Evolutionary conservation across 1,140 invertebrate species (phyloP).

Genomic region (Drosophila murphyi): DNA sequence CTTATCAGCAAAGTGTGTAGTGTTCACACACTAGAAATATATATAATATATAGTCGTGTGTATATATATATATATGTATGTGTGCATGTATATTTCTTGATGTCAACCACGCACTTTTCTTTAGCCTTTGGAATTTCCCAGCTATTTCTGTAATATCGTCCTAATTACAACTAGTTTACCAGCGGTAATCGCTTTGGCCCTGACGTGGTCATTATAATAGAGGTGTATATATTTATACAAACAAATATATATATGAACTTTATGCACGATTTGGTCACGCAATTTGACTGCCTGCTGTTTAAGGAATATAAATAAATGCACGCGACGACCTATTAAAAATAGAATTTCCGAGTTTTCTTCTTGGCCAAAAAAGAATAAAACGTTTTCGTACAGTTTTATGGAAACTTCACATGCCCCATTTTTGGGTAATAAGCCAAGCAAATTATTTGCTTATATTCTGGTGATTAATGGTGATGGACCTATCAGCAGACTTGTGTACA

Average conservation of each 20-base stretch:
- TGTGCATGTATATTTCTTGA: background rate
- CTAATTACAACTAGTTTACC: background rate
- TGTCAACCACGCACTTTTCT: background rate
- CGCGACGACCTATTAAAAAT: constrained; percentile 49
- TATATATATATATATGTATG: constrained; percentile 7
- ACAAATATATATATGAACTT: background rate
- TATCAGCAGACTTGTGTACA: background rate
- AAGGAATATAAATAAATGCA: constrained; percentile 51
- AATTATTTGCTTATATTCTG: constrained; percentile 48
- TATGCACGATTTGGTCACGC: constrained; percentile 23
- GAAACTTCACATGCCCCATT: constrained; percentile 3
- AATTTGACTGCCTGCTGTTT: background rate
- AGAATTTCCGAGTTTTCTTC: constrained; percentile 15
- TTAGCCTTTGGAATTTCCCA: constrained; percentile 50
- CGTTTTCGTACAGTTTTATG: background rate
- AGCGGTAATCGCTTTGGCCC: background rate
- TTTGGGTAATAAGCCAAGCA: constrained; percentile 28
- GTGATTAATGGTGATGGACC: constrained; percentile 4
- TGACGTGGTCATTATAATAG: constrained; percentile 8
- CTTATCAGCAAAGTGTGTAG: constrained; percentile 8
- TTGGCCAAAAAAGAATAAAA: background rate
- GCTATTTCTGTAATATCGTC: constrained; percentile 34
- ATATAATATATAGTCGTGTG: background rate
- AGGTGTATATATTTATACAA: background rate
- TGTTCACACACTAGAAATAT: background rate